A percentile compares a stretch with the other conserved stretches of the same genome.
Conservation (phyloP, 53 echinoderm and acorn worm species). For the Henricia sp. region DNA sequence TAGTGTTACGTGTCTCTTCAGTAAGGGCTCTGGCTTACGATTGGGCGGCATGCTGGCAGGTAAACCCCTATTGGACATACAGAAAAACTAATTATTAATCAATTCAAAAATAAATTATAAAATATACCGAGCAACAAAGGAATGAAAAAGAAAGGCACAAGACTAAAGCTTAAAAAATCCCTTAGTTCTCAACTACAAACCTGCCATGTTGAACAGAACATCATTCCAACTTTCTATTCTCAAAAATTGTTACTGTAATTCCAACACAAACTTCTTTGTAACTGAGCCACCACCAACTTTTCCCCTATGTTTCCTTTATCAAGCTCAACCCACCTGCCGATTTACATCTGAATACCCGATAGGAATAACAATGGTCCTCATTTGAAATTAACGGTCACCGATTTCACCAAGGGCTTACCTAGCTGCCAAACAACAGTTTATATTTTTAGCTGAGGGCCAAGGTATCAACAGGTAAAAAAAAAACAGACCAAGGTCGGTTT, state of each 20-base stretch:
- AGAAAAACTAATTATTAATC: background rate
- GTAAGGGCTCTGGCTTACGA: constrained; percentile 81
- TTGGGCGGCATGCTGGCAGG: constrained; percentile 96
- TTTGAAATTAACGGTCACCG: constrained; percentile 63
- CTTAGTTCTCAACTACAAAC: constrained; percentile 35
- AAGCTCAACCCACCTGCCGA: constrained; percentile 3
- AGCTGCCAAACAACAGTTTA: constrained; percentile 31
- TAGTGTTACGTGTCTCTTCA: constrained; percentile 66
- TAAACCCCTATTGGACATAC: constrained; percentile 83
- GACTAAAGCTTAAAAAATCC: too few species aligned
- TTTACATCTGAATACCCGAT: constrained; percentile 54
- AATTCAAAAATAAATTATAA: background rate
- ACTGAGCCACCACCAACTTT: constrained; percentile 23
- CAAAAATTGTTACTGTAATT: constrained; percentile 23
- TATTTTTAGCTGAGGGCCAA: constrained; percentile 51
- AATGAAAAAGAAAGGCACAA: too few species aligned
- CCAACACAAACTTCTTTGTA: background rate
- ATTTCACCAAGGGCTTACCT: constrained; percentile 30
- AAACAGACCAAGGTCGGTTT: constrained; percentile 27
- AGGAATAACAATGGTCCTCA: constrained; percentile 51
- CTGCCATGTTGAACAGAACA: constrained; percentile 37
- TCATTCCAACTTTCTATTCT: constrained; percentile 17
- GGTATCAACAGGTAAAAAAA: constrained; percentile 33
- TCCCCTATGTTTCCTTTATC: background rate
- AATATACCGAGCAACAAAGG: too few species aligned